Base-by-base conservation (phyloP, 1,140 invertebrate species). In the Eufriesea mexicana region DNA sequence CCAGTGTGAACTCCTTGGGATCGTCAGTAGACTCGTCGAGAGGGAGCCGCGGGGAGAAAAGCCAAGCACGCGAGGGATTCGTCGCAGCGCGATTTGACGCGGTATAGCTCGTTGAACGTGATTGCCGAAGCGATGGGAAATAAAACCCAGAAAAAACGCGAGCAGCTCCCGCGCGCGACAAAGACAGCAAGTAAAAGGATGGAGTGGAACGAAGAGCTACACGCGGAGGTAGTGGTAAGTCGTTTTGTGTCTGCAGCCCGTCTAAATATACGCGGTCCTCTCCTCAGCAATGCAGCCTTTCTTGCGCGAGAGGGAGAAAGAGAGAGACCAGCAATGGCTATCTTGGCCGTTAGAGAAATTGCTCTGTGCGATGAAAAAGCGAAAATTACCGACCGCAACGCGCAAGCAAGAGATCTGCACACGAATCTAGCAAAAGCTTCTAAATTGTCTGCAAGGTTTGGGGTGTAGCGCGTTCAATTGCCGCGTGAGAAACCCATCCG, bases 221-320 rank as follows among this genome's bases (percentile, higher is more conserved):
- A 84, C 70, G 89, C 84, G 77, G 86, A 85, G 91, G 89, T 88
- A 90, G 90, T 90, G 89, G 91, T 88, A 85, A 89, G 90, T 92
- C 90, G 91, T 92, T 92, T 92, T 92, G 91, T 92, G 91, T 92
- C 91, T 92, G 89, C 90, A 87, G 84, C 87, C 76, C 79, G 91
- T 89, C 91, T 92, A 92, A 92, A 92, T 92, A 92, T 92, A 92
- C 85, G 83, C 89, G 85, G 70, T 87, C 82, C 82, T 89, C 87
- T 87, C 87, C 84, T 79, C 87, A 74, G 74, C 51, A 61, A 81
- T 81, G 84, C 73, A 88, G 79, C 76, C 71, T 89, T 83, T 81
- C 82, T 75, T 72, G 73, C 61, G 14, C 25, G 28, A 68, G 54
- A 47, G 28, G 8, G 28, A 20, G 23, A 47, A 10, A 10, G 23